phyloP scores from a whole-genome alignment of 2,113 vertebrate genomes.

The Rostratula benghalensis region DNA sequence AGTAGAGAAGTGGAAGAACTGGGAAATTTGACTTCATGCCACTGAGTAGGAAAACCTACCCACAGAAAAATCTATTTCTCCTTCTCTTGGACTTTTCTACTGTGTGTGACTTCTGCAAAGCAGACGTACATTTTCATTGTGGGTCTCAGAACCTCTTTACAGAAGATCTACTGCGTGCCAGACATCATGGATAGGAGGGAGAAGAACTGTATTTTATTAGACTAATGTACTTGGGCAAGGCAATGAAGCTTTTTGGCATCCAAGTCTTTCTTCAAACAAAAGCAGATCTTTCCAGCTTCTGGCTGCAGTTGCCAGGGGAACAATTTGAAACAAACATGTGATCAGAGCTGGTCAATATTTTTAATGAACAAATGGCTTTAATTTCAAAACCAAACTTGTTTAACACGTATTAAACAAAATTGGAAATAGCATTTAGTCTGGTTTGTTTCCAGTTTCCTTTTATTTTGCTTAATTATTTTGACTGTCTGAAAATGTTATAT shows the following conservation, averaged over 20 bases:
- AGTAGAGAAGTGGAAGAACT: not conserved
- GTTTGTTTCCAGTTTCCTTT: not conserved
- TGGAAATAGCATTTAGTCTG: not conserved
- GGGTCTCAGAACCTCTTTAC: not conserved
- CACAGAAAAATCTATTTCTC: not conserved
- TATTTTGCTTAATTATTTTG: not conserved
- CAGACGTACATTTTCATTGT: not conserved
- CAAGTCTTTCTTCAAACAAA: not conserved
- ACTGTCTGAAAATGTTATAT: not conserved
- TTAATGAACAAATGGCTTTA: not conserved
- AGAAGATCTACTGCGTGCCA: not conserved
- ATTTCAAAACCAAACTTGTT: not conserved
- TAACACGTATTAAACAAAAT: not conserved
- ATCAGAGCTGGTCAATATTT: not conserved
- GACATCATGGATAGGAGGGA: not conserved
- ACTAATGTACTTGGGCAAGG: not conserved
- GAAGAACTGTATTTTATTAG: not conserved
- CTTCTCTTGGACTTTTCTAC: not conserved
- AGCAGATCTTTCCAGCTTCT: not conserved
- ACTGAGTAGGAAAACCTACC: not conserved
- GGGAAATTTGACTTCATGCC: not conserved
- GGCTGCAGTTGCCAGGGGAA: not conserved
- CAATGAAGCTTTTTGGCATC: not conserved
- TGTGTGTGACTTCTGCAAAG: not conserved
- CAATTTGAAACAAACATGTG: not conserved